Base-by-base conservation (phyloP, 2,797 vertebrate genomes). In the Characodon lateralis region DNA sequence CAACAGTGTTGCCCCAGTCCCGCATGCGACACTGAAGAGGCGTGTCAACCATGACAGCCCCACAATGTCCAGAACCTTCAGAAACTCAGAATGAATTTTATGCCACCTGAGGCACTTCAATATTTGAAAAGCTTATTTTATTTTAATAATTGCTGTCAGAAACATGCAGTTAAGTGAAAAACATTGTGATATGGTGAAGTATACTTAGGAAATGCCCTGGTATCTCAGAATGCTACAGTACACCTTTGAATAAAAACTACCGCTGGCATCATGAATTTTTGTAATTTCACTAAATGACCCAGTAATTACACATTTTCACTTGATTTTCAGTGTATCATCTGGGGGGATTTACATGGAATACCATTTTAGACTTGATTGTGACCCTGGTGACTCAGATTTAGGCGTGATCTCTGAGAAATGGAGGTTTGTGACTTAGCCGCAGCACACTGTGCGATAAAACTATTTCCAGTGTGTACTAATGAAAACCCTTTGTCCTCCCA, bases 391-490 rank as follows among this genome's bases (percentile, higher is more conserved):
- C 68, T 80, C 63, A 71, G 28, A 71, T 58, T 73, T 2, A 14
- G 55, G 10, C 0, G 4, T 77, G 22, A 85, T 68, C 51, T 81
- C 12, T 12, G 16, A 77, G 26, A 53, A 78, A 83, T 79, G 68
- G n/a, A 77, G 55, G 65, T 85, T 77, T 35, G 53, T 71, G 76
- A 80, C 41, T 77, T 43, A 18, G 26, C 71, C 68, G 24, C 59
- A 70, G 1, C 22, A 6, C 20, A 50, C 5, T 41, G 65, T 43
- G 43, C 68, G 50, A 68, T 83, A 8, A 78, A 83, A 78, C 10
- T 80, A 66, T 69, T 28, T 71, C 26, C 63, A 61, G 41, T 56
- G 16, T 72, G 70, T 73, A 59, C 68, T 26, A 24, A 72, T 59
- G 14, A 41, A 70, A 46, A 77, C 35, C 53, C 14, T n/a, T 79